Conservation (phyloP, 2,888 invertebrate genomes). For the Diplazon laetatorius region DNA sequence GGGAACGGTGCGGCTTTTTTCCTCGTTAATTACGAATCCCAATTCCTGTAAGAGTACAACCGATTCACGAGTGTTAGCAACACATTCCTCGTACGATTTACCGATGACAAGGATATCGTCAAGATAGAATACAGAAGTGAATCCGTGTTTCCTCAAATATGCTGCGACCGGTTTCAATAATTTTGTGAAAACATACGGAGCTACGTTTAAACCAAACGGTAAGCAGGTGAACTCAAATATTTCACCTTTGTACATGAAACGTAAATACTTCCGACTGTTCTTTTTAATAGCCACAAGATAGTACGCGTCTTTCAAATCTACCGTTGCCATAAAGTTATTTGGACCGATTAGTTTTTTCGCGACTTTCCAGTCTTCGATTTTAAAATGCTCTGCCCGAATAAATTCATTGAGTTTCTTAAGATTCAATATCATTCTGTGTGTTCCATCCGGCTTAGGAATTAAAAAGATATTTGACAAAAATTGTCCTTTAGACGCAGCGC, state of each 20-base stretch:
- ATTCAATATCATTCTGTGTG: conserved; percentile 65
- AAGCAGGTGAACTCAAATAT: conserved; percentile 47
- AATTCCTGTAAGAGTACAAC: conserved; percentile 27
- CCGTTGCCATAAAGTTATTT: conserved; percentile 38
- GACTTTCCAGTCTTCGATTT: conserved; percentile 69
- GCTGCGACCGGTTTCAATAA: conserved; percentile 42
- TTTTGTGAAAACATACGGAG: conserved; percentile 35
- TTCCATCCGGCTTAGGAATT: conserved; percentile 23
- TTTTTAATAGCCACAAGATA: conserved; percentile 34
- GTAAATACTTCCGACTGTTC: conserved; percentile 23
- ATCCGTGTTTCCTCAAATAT: conserved; percentile 26
- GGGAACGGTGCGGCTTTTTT: conserved; percentile 31
- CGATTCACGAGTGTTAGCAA: conserved; percentile 4
- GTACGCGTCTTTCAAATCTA: neutral
- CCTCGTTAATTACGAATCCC: conserved; percentile 50
- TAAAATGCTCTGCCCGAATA: conserved; percentile 66
- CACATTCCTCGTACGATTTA: conserved; percentile 7
- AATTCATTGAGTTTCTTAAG: conserved; percentile 67
- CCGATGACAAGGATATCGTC: conserved; percentile 43
- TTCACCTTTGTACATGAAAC: conserved; percentile 30
- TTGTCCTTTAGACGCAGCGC: conserved; percentile 17
- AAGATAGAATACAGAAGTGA: conserved; percentile 30
- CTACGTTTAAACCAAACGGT: conserved; percentile 34
- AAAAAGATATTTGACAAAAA: conserved; percentile 33
- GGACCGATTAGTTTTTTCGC: conserved; percentile 59